Evolutionary conservation across 2,888 invertebrate species (phyloP).

Genomic region (Tetropium fuscum): DNA sequence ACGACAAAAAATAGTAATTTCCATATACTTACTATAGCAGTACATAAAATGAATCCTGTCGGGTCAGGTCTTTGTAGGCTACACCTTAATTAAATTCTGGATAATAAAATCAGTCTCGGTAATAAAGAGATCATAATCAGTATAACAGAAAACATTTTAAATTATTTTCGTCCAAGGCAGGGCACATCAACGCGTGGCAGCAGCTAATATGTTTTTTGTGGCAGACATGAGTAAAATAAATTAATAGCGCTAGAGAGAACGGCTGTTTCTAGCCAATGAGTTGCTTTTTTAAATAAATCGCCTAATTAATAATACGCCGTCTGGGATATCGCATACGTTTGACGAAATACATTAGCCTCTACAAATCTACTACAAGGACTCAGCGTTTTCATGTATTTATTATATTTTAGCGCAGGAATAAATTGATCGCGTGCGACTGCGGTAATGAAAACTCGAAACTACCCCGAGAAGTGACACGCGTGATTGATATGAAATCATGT

Average conservation of each 20-base stretch:
- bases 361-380: slow-evolving; percentile 11
- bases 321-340: slow-evolving; percentile 39
- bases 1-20: slow-evolving; percentile 15
- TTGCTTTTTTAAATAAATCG: slow-evolving; percentile 49
- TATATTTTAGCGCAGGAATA: slow-evolving; percentile 13
- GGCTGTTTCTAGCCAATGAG: slow-evolving; percentile 41
- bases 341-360: slow-evolving; percentile 18
- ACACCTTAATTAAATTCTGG: slow-evolving; percentile 36
- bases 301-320: slow-evolving; percentile 47
- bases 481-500: slow-evolving; percentile 45
- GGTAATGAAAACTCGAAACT: slow-evolving; percentile 41
- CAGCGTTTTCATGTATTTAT: not conserved
- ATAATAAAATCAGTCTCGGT: slow-evolving; percentile 40
- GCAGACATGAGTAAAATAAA: slow-evolving; percentile 38
- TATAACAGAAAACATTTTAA: slow-evolving; percentile 39
- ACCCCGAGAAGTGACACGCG: slow-evolving; percentile 39
- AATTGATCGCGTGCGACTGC: slow-evolving; percentile 44
- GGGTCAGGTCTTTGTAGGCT: slow-evolving; percentile 16
- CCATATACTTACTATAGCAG: slow-evolving; percentile 7
- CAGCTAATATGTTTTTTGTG: slow-evolving; percentile 43
- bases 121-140: slow-evolving; percentile 46
- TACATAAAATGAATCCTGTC: slow-evolving; percentile 24
- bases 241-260: slow-evolving; percentile 40
- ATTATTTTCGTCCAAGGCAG: slow-evolving; percentile 45
- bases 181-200: slow-evolving; percentile 43